Base-by-base conservation (phyloP, 2,113 vertebrate genomes). In the Heterocephalus glaber region DNA sequence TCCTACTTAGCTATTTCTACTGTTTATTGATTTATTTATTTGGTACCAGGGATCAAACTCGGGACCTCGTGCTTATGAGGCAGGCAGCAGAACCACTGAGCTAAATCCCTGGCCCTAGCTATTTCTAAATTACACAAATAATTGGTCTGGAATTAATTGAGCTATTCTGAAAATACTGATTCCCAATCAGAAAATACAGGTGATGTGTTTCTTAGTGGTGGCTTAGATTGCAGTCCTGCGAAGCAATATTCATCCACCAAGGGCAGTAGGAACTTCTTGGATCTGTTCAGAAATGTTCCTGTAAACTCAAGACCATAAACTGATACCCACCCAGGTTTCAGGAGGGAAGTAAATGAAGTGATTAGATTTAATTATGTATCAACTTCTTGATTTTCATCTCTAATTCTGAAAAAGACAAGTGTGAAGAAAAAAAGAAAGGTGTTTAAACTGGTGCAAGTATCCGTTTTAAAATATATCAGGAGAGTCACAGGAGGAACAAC, bases 351-450 rank as follows among this genome's bases (percentile, higher is more conserved):
- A 89, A 96, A 52, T 95, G 94, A 97, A 94, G 61, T 95, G 93
- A 96, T 38, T 70, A 16, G 85, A 7, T 95, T 97, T 70, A 89
- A 88, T 85, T 85, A 58, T 86, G 74, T 76, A 61, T 83, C 65
- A 94, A 93, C 90, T 63, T 95, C 96, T 97, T 97, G 95, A 97
- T 97, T 63, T 98, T 88, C 52, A 94, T 97, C 60, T 96, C 7
- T 49, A 30, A 61, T 96, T 97, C 84, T 89, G 92, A 88, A 90
- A 92, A 77, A 14, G 83, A 92, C 19, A 90, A 81, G 60, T 82
- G 54, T 94, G 68, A 84, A 7, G 84, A 14, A 61, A 52, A 79
- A 87, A 47, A 66, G 52, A 83, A 41, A 61, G 14, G 3, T 68
- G 22, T 87, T 86, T 70, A 66, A 72, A 24, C 80, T 86, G 28